Evolutionary conservation across 1,140 invertebrate species (phyloP), one percentile per base, ranked within the genome.

Genomic region (Euschistus heros): DNA sequence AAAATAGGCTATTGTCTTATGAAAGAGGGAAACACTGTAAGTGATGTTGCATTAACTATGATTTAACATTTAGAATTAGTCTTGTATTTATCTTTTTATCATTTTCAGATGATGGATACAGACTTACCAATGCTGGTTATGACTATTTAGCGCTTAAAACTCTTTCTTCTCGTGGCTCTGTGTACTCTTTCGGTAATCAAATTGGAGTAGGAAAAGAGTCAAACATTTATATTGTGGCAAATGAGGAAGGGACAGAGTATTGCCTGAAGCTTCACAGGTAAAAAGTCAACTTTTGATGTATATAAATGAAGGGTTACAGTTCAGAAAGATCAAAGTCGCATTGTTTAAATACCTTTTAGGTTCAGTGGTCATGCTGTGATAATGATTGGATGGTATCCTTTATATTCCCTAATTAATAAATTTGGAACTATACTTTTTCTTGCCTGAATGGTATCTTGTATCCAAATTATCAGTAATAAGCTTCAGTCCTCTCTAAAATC

Each of bases 131-230:
- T 77, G 77, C 84, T 54, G 97, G 97, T 0, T 99, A 99, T 77
- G 97, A 99, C 79, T 99, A 94, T 77, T 79, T 99, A 47, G 94
- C 96, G 0, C 76, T 99, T 1, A 94, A 96, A 75, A 87, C 89
- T 0, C 76, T 99, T 0, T 82, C 87, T 0, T 82, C 87, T 65
- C 82, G 92, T 62, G 86, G 85, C 69, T 80, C 87, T 5, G 80
- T 99, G 15, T 77, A 80, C 54, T 92, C 88, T 15, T 92, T 99
- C 79, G 97, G 97, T 13, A 97, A 94, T 77, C 95, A 99, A 79
- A 98, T 99, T 74, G 97, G 97, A 46, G 91, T 97, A 57, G 97
- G 96, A 26, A 99, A 99, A 79, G 96, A 98, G 76, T 98, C 88
- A 62, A 94, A 97, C 74, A 91, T 97, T 71, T 96, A 93, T 74